Evolutionary conservation across 2,888 invertebrate species (phyloP), one percentile per base, ranked within the genome.

Genomic region (Eutolmus rufibarbis): DNA sequence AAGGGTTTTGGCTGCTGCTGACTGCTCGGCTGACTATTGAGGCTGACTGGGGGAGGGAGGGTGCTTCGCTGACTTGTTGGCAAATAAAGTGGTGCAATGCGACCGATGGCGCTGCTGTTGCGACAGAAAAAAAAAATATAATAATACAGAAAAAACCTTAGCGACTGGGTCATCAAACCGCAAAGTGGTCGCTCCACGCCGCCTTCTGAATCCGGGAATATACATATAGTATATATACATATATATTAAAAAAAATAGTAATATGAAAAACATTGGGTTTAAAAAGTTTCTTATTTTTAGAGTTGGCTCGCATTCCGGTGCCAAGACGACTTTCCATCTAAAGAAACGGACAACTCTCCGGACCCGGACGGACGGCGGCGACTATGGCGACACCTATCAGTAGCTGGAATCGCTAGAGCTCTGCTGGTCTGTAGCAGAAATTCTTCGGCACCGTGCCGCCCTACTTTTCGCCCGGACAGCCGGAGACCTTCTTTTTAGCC

Each of bases 31-130:
- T 46, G 43, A 14, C 43, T 46, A 46, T 46, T 14, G 12, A 46
- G 43, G 43, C 14, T 46, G 40, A 40, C 40, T 46, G 43, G 14
- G 16, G 43, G 43, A 12, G 16, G 43, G 14, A 46, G 43, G 43
- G 43, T 46, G 43, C 9, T 51, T 19, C 51, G 66, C 23, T 84
- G 37, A 82, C 34, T 57, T 82, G 86, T 88, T 88, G 88, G 81
- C 88, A 88, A 88, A 86, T 86, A 88, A 87, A 87, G 74, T 88
- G 88, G 87, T 86, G 88, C 88, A 88, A 81, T 88, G 88, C 88
- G 88, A 87, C 88, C 82, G 40, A 82, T 82, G 51, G 66, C 51
- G 66, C 51, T 34, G 74, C 34, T 74, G n/a, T 34, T 34, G 76
- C 37, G 37, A 76, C 40, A 37, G 37, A 37, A 40, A 76, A 31